Base-by-base conservation (phyloP, 2,797 vertebrate species). In the Nasua narica region DNA sequence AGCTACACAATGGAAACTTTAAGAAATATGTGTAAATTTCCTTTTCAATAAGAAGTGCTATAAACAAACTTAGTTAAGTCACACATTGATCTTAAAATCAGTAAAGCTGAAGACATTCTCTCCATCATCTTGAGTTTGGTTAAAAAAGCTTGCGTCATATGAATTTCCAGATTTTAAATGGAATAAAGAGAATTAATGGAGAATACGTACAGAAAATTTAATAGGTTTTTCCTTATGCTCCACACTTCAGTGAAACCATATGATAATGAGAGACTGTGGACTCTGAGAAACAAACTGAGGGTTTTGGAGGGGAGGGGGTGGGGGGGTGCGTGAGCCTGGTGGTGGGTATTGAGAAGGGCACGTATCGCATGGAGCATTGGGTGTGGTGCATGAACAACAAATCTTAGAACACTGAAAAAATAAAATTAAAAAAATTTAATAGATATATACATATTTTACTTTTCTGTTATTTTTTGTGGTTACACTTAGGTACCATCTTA, bases 11-110 rank as follows among this genome's bases (percentile, higher is more conserved):
- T 29, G 48, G 54, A 90, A 88, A 25, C 23, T 43, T 85, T 18
- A 56, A 82, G 23, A 87, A 58, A 90, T 43, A 27, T 79, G 23
- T 25, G 27, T 58, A 62, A 93, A 43, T 12, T 67, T 76, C 5
- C 12, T 56, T 10, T 60, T 95, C n/a, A 90, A 74, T 58, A 82
- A 74, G 62, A 91, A 2, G 2, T 46, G 16, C 7, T 92, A 35
- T 81, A 70, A 95, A 96, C 21, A 52, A 79, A 76, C 4, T 65
- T 72, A 52, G 46, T 43, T 70, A 81, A 87, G 5, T 54, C 43
- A 62, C 35, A 62, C 18, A 65, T 37, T 40, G 50, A 95, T 85
- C 94, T 76, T 70, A 70, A 95, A 96, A 74, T 70, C 94, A 76
- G 19, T 89, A 69, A 89, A 46, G 5, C 29, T 72, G 14, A 56